Conservation (phyloP, 1,140 invertebrate genomes). For the Proctacanthus coquilletti region DNA sequence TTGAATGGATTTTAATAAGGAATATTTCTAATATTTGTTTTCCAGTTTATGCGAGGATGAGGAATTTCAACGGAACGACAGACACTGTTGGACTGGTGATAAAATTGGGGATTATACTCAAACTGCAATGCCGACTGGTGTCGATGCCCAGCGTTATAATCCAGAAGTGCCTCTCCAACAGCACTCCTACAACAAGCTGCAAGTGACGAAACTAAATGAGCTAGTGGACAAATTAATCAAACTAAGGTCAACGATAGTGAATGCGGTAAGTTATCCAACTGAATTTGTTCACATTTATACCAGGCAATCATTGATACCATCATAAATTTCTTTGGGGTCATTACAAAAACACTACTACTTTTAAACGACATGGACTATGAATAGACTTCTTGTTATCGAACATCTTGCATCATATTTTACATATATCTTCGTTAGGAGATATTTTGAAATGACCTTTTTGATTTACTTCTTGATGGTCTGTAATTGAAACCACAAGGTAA, state of each 20-base stretch:
- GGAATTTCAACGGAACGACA: slow-evolving; percentile 17
- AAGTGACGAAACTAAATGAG: slow-evolving; percentile 19
- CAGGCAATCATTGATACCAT: too few relatives aligned
- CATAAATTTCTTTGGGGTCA: too few relatives aligned
- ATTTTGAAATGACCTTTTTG: too few relatives aligned
- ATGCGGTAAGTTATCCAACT: slow-evolving; percentile 16
- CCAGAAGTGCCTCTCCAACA: slow-evolving; percentile 23
- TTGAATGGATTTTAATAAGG: neutral
- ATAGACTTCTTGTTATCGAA: too few relatives aligned
- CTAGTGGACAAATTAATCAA: slow-evolving; percentile 26
- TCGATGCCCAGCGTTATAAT: slow-evolving; percentile 25
- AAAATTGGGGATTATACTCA: slow-evolving; percentile 27
- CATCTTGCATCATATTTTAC: too few relatives aligned
- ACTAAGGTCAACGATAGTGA: slow-evolving; percentile 21
- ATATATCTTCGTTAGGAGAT: too few relatives aligned
- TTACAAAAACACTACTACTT: too few relatives aligned
- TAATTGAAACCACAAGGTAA: too few relatives aligned
- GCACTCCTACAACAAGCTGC: slow-evolving; percentile 7
- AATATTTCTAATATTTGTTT: slow-evolving; percentile 1
- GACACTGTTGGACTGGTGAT: slow-evolving; percentile 28
- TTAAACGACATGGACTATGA: too few relatives aligned
- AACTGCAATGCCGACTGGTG: slow-evolving; percentile 15
- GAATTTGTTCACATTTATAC: too few relatives aligned
- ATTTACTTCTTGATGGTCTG: too few relatives aligned
- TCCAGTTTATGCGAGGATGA: slow-evolving; percentile 25